Base-by-base conservation (phyloP, 2,888 invertebrate species). In the Dryobota labecula region DNA sequence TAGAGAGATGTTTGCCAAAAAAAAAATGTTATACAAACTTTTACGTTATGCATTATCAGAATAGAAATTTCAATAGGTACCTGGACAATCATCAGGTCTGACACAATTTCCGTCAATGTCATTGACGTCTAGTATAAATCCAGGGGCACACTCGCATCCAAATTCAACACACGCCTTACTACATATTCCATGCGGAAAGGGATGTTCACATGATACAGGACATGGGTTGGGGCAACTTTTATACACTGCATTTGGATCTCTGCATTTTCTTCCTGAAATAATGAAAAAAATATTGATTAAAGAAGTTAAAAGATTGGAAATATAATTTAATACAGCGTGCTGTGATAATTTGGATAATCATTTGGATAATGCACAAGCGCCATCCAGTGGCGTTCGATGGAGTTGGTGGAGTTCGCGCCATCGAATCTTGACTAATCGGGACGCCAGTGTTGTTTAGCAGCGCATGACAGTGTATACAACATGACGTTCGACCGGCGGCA, bases 131-230 rank as follows among this genome's bases (percentile, higher is more conserved):
- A 83, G 64, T 30, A 83, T 15, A 58, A 36, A 81, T 58, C 80
- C 80, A 27, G 69, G 11, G 11, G 41, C 56, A 61, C 81, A 81
- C 43, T 81, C 79, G 47, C 81, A 83, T 18, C 81, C 83, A 18
- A 8, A 8, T 61, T 41, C 24, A 15, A 38, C 0, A 56, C 81
- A 83, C 38, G 36, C 24, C 33, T n/a, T 74, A 8, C 1, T 9
- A 71, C 87, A 86, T 2, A 54, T 33, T 61, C 2, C 3, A 13
- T 51, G 47, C 4, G 85, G 82, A 6, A 80, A 61, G 9, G 88
- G 87, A n/a, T 83, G 24, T 0, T 30, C 64, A 61, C 87, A 87
- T 9, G 86, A 79, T 7, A 43, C 33, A 4, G 84, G 87, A 54
- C 87, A 86, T 0, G 84, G 77, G 47, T 78, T 80, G 0, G 84